Base-by-base conservation (phyloP, 2,113 vertebrate species). In the Xenus cinereus region DNA sequence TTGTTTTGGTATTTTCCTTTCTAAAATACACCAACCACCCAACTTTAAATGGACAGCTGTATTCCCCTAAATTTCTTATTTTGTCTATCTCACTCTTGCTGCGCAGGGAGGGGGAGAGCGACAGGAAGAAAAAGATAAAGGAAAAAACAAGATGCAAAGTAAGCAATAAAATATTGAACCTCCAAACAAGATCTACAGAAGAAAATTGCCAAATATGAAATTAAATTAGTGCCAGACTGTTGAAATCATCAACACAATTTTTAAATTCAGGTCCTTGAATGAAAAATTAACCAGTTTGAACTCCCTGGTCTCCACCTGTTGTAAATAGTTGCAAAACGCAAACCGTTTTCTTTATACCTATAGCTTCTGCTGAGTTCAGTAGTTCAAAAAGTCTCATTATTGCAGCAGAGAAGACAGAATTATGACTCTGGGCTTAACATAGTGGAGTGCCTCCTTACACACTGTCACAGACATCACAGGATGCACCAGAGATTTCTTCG, bases 401-500 rank as follows among this genome's bases (percentile, higher is more conserved):
- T 89, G 91, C 90, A 95, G 50, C n/a, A 66, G 75, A 82, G 86
- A 83, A 92, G 90, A 95, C 66, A 89, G 87, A 96, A 95, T 90
- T 91, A 90, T 0, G 7, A 63, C 91, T 94, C 75, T 75, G 63
- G 48, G 79, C 60, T 85, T 95, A 91, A 94, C 96, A 97, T 43
- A 46, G 74, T 54, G n/a, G 83, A 95, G 80, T 89, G 80, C 83
- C 83, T 95, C 89, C 90, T 97, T 96, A 95, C 82, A 83, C 73
- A 71, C 54, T 79, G 94, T 96, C 95, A 97, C 83, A 96, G 91
- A 72, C 93, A 97, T 93, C 94, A 96, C 63, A 92, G 83, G 53
- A 83, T 93, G 73, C 64, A 94, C 43, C 48, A 91, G 67, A 77
- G 59, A 96, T 77, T 93, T 90, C 89, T 92, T 80, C 9, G n/a